phyloP scores from a whole-genome alignment of 2,797 vertebrate species.

The Typhlichthys subterraneus region DNA sequence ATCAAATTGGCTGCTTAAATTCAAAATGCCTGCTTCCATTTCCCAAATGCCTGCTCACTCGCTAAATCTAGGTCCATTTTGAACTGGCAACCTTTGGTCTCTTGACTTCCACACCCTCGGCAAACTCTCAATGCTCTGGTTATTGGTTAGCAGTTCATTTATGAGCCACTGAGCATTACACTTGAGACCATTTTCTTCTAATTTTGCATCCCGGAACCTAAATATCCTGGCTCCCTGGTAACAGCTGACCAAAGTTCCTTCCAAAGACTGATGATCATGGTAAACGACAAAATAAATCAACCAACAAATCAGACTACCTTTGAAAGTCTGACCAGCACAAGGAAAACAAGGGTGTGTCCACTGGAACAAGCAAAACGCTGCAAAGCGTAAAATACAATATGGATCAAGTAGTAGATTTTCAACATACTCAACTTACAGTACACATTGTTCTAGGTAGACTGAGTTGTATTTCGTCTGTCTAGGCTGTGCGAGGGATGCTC shows the following conservation, averaged over 20 bases:
- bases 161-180: slow-evolving; percentile 52
- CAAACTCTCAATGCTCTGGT: slow-evolving; percentile 50
- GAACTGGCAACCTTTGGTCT: slow-evolving; percentile 58
- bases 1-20: slow-evolving; percentile 15
- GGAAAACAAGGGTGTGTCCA: background rate
- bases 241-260: slow-evolving; percentile 35
- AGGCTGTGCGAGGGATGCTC: background rate
- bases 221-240: slow-evolving; percentile 22
- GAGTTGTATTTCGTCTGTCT: background rate
- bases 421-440: background rate
- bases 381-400: no score
- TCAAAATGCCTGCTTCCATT: slow-evolving; percentile 4
- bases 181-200: slow-evolving; percentile 22
- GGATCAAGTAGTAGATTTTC: background rate
- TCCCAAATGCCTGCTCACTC: slow-evolving; percentile 20
- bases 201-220: background rate
- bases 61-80: slow-evolving; percentile 33
- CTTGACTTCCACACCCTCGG: slow-evolving; percentile 58
- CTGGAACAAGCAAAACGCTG: background rate
- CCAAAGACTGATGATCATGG: slow-evolving; percentile 26
- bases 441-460: background rate
- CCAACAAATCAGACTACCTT: slow-evolving; percentile 9
- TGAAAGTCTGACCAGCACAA: background rate
- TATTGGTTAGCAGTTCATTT: slow-evolving; percentile 68
- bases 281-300: slow-evolving; percentile 32